Percentiles rank a stretch among this genome's conserved stretches.
Conservation (phyloP, 2,113 vertebrate species). For the Chascanopsetta lugubris region DNA sequence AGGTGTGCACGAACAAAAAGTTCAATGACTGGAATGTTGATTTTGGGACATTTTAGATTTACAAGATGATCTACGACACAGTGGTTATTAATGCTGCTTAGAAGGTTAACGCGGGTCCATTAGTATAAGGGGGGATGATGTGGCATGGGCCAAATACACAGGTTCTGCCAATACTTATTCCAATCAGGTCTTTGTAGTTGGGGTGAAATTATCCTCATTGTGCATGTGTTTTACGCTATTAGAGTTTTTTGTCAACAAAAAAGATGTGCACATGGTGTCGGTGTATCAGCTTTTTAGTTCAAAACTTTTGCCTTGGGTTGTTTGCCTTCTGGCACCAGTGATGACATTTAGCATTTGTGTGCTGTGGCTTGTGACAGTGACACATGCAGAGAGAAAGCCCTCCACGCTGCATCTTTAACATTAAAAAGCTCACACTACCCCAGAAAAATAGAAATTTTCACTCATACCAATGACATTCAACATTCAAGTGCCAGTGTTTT, state of each 20-base stretch:
- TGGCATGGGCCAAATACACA: too few relatives aligned
- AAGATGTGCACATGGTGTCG: not conserved
- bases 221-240: too few relatives aligned
- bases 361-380: conserved; percentile 24
- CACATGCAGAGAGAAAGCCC: conserved; percentile 46
- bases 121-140: too few relatives aligned
- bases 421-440: conserved; percentile 99
- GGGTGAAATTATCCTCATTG: too few relatives aligned
- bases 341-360: not conserved
- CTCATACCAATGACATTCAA: conserved; percentile 98
- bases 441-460: conserved; percentile 97
- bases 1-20: not conserved
- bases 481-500: conserved; percentile 99
- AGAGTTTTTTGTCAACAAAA: too few relatives aligned
- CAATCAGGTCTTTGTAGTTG: too few relatives aligned
- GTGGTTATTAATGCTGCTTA: too few relatives aligned
- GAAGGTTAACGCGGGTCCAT: too few relatives aligned
- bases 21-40: not conserved
- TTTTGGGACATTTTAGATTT: too few relatives aligned
- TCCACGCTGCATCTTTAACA: conserved; percentile 78
- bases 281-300: not conserved
- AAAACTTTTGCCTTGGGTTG: not conserved
- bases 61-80: too few relatives aligned
- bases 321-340: not conserved
- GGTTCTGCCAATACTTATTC: too few relatives aligned